Evolutionary conservation across 2,888 invertebrate species (phyloP).

Genomic region (Allacma fusca): DNA sequence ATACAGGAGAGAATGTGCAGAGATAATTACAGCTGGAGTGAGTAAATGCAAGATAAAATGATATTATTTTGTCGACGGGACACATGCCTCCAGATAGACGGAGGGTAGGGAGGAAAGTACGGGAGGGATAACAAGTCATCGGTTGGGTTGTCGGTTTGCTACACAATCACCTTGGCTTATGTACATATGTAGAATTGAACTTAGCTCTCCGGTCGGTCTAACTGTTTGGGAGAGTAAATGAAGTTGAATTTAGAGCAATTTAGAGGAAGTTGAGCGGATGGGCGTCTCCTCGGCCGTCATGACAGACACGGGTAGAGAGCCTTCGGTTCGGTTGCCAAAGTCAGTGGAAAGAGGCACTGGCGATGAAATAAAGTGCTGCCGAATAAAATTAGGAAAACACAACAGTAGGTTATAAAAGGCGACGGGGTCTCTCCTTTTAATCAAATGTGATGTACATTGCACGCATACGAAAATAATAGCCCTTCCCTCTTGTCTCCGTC

Average conservation of each 20-base stretch:
- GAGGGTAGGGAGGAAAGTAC: not conserved
- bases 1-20: not conserved
- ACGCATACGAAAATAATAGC: constrained; percentile 47
- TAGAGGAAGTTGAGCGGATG: constrained; percentile 60
- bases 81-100: not conserved
- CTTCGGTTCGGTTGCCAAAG: not conserved
- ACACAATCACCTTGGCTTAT: not conserved
- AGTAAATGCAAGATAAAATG: constrained; percentile 10
- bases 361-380: constrained; percentile 28
- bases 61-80: constrained; percentile 16
- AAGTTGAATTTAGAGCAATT: constrained; percentile 54
- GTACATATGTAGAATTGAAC: not conserved
- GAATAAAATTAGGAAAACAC: constrained; percentile 55
- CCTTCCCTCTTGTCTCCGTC: constrained; percentile 9
- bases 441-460: constrained; percentile 53
- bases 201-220: not conserved
- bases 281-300: constrained; percentile 57
- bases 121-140: constrained; percentile 33
- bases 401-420: constrained; percentile 53
- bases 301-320: not conserved
- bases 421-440: constrained; percentile 54
- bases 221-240: constrained; percentile 41
- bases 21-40: not conserved
- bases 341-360: not conserved
- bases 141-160: constrained; percentile 10